Base-by-base conservation (phyloP, 2,797 vertebrate species). In the Esox masquinongy region DNA sequence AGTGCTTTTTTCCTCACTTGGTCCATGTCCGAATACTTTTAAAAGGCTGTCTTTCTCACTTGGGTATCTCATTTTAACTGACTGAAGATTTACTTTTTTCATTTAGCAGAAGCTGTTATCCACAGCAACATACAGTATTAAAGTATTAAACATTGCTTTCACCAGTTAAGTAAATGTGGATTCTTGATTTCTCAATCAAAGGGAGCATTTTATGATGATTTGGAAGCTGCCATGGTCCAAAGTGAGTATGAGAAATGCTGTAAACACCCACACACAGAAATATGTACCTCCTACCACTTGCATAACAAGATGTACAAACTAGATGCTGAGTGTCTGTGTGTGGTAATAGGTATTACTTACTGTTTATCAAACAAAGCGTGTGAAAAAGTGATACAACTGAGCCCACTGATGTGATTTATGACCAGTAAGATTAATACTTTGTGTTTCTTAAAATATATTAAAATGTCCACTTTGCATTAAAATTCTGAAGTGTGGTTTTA, bases 361-460 rank as follows among this genome's bases (percentile, higher is more conserved):
- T 24, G 36, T 61, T 72, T 87, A 86, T 61, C 82, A 29, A 36
- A 61, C 75, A 59, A 67, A 50, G 64, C n/a, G 39, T 22, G 72
- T 71, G 19, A 66, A 31, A 72, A 72, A 56, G 74, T 79, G 77
- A 72, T 59, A 70, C 68, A 73, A 68, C 59, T 70, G 75, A 75
- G 76, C 81, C 77, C 75, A 56, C 75, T 78, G 73, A 56, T 77
- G 68, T 73, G 47, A 72, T 61, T 69, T 68, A 50, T 77, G 70
- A 47, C 43, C 76, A 31, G 50, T 77, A 73, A 74, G 79, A 76
- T 78, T 82, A 82, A 87, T 91, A 88, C 90, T 91, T 93, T 90
- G 87, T 92, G 90, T 92, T 92, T 87, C 87, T 88, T 85, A 89
- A 84, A 84, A 76, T 82, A 91, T 80, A 85, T 89, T 93, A 94